Base-by-base conservation (phyloP, 2,888 invertebrate genomes). In the Cheilosia scutellata region DNA sequence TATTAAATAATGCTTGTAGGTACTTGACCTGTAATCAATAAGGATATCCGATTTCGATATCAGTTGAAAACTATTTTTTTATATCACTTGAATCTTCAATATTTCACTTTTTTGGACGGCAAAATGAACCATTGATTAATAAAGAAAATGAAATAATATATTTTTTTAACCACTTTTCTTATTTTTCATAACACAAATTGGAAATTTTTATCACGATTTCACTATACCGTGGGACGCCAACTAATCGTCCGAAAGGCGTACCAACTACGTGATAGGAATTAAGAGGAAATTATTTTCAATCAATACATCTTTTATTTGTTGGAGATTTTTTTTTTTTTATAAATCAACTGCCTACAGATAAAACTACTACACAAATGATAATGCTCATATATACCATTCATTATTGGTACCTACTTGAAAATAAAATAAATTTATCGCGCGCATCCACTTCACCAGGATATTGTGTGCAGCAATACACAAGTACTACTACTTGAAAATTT, bases 221-320 rank as follows among this genome's bases (percentile, higher is more conserved):
- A 16, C 20, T 31, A 31, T 44, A 42, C 27, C 31, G 33, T 33
- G 27, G 33, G 71, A 71, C 71, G 58, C 58, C 71, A 58, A 58
- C 33, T 9, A 33, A 58, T 58, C 47, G 27, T 27, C 71, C 20
- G 58, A 49, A 49, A 71, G 49, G 37, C 47, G 27, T 25, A 70
- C 44, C 27, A 27, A 25, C n/a, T 72, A 72, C 71, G 71, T 72
- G 71, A 72, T 40, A 40, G 16, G 29, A 37, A 60, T 72, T 37
- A 9, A 33, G 2, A 49, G 11, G 40, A 72, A 72, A 51, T 72
- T 62, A 7, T 53, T 51, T 53, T 5, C 49, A 49, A 49, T 49
- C 20, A 25, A 20, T 25, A 9, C 25, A 20, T 49, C 49, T 62
- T 42, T 9, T 31, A 31, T 62, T 62, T 20, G 16, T 49, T 6